Conservation (phyloP, 2,113 vertebrate species). For the Tyrannus savana region DNA sequence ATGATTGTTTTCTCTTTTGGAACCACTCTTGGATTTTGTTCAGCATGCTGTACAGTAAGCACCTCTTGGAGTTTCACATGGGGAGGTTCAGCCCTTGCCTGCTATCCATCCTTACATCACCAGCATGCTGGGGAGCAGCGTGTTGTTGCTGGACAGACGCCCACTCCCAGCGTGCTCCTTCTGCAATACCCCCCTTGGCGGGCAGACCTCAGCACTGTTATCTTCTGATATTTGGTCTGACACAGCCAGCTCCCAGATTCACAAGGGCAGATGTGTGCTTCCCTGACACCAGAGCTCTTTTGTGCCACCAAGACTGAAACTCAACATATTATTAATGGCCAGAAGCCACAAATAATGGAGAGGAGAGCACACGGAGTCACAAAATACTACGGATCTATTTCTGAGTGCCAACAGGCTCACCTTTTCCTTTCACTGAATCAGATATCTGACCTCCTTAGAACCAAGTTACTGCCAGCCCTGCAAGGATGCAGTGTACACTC, state of each 20-base stretch:
- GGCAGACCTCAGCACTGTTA: not conserved
- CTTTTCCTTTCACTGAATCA: not conserved
- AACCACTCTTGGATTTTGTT: not conserved
- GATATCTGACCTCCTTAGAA: not conserved
- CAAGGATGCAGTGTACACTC: not conserved
- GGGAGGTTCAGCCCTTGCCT: not conserved
- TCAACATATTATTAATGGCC: not conserved
- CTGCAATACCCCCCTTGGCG: not conserved
- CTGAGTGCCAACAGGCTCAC: not conserved
- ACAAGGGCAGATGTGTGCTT: not conserved
- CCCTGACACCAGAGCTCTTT: slow-evolving; percentile 1
- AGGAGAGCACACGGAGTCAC: not conserved
- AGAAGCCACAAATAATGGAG: not conserved
- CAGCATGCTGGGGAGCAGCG: not conserved
- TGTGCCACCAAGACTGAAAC: not conserved
- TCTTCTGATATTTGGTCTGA: not conserved
- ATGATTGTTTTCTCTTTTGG: not conserved
- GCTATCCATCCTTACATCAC: not conserved
- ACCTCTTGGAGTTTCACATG: not conserved
- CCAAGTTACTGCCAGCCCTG: not conserved
- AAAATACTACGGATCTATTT: not conserved
- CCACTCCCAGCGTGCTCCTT: not conserved
- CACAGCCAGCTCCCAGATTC: slow-evolving; percentile 17
- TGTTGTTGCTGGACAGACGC: not conserved
- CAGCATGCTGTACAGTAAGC: not conserved